Evolutionary conservation across 2,888 invertebrate genomes (phyloP), one percentile per base, ranked within the genome.

Genomic region (Leucophora obtusa): DNA sequence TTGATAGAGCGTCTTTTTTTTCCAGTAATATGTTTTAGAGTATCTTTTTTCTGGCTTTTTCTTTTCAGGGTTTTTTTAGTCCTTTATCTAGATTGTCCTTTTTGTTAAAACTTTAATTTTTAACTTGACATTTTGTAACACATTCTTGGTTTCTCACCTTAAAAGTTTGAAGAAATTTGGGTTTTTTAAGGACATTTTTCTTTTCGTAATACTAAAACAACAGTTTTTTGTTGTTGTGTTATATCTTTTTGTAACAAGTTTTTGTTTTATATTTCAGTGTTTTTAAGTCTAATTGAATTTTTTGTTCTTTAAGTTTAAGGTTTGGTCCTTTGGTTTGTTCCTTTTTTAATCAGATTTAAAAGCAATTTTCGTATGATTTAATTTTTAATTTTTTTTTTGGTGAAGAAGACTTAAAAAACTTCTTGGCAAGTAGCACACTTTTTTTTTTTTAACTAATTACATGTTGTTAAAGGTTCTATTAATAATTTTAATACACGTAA

Each of bases 81-180:
- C 53, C 35, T 35, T 66, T 66, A 28, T 28, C 18, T 17, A 21
- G n/a, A 51, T 53, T 60, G 24, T 60, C 38, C 33, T 21, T 51
- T 38, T 59, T 50, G 38, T 24, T 59, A 11, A 53, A 74, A 59
- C 10, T 74, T 60, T 59, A 59, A 53, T 51, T 76, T 33, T 58
- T 17, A 70, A 58, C 56, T 58, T 10, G 28, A 28, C 28, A 28
- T 28, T 28, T 28, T 28, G 1, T 63, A 28, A 70, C 60, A 68
- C 43, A 75, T 62, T 63, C 70, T 76, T 65, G 47, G 43, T 66
- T 70, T 70, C 59, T 76, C 70, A 70, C 63, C 59, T 76, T 59
- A 5, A 15, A 21, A 5, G 17, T 18, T 33, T 15, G 14, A n/a
- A 33, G 8, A 43, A 9, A 14, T 50, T 7, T 43, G 28, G 7